Conservation (phyloP, 2,888 invertebrate species). For the Colletes collaris region DNA sequence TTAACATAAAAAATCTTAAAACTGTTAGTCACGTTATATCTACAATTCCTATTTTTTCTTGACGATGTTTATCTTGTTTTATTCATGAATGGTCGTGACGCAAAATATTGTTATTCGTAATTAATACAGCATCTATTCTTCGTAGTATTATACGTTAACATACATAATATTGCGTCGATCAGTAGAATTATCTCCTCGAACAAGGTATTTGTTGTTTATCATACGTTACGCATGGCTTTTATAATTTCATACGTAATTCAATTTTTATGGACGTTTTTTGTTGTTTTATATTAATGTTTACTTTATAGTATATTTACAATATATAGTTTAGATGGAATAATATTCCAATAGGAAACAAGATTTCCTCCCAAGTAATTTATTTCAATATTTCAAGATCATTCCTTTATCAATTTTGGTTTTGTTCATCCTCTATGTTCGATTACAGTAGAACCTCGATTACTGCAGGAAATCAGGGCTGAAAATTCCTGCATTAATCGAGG, state of each 20-base stretch:
- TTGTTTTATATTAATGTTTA: too few relatives aligned
- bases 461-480: too few relatives aligned
- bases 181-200: neutral
- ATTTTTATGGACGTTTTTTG: neutral
- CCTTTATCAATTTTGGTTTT: too few relatives aligned
- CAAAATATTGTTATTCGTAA: constrained; percentile 10
- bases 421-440: too few relatives aligned
- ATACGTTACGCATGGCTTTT: neutral
- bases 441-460: too few relatives aligned
- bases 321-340: too few relatives aligned
- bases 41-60: neutral
- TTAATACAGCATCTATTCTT: neutral
- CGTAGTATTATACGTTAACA: neutral
- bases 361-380: too few relatives aligned
- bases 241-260: neutral
- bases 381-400: too few relatives aligned
- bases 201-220: neutral
- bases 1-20: neutral
- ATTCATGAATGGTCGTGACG: constrained; percentile 1
- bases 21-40: neutral
- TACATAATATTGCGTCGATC: neutral
- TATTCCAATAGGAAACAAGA: too few relatives aligned
- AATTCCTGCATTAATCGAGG: too few relatives aligned
- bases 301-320: too few relatives aligned
- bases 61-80: neutral